Base-by-base conservation (phyloP, 1,140 invertebrate genomes). In the Meloidogyne floridensis region DNA sequence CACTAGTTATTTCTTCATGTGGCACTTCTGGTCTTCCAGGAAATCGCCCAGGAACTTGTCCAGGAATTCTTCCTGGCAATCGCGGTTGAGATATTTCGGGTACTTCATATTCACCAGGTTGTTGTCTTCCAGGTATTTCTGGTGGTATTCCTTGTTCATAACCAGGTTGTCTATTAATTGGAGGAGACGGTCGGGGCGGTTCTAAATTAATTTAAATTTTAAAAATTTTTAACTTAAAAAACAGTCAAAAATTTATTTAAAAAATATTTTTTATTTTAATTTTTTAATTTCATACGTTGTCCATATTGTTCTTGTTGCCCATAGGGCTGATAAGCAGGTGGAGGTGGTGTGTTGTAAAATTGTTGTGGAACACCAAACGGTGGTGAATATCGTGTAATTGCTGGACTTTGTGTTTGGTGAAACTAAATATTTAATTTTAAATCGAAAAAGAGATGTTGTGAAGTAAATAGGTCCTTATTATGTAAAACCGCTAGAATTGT, bases 291-390 rank as follows among this genome's bases (percentile, higher is more conserved):
- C 47, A 47, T 47, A 47, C 47, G 47, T 47, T 47, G 47, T 47
- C 47, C 47, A 47, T 47, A 47, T 47, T 47, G 47, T 47, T 47
- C 47, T 47, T 47, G 47, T 47, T 47, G 47, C 47, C 79, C 69
- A 18, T 54, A 42, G 15, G 6, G 59, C 8, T n/a, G 43, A 77
- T 11, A n/a, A 32, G 3, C n/a, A 32, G 6, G 11, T n/a, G 20
- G 59, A 18, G 47, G 20, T 15, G 77, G 69, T 10, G 69, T 75
- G 11, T 56, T 71, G 65, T 20, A 56, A n/a, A 42, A 65, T 43
- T 80, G 54, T 53, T 71, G 80, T 15, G 80, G 54, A 20, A 53
- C 20, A 80, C 65, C 53, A 74, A 43, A 59, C 47, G 76, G 20
- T 65, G 59, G 59, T n/a, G 59, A 65, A 65, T 65, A 65, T 65